A percentile compares a stretch with the other conserved stretches of the same genome.
phyloP scores from a whole-genome alignment of 1,140 invertebrate genomes.

The Drosophila subpulchrella region DNA sequence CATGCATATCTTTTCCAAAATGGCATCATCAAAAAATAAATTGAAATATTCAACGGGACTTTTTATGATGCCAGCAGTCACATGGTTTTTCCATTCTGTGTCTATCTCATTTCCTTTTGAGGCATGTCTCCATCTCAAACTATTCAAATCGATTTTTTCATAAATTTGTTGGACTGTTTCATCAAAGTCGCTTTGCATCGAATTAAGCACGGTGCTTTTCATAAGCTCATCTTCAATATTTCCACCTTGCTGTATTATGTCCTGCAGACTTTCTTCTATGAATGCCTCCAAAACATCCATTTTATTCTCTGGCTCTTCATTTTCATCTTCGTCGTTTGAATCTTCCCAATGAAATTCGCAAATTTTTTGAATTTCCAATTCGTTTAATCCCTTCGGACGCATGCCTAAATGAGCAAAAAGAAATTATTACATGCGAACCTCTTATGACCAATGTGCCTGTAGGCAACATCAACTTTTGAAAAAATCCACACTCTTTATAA shows the following conservation, averaged over 20 bases:
- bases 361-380: not conserved
- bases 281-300: not conserved
- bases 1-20: not conserved
- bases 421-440: too few relatives aligned
- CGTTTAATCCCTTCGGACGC: too few relatives aligned
- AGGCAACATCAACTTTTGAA: too few relatives aligned
- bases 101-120: too few relatives aligned
- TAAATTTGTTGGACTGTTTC: not conserved
- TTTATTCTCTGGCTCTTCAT: not conserved
- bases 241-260: not conserved
- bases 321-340: not conserved
- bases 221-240: not conserved
- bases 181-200: not conserved
- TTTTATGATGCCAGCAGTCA: not conserved
- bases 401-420: too few relatives aligned
- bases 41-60: not conserved
- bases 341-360: not conserved
- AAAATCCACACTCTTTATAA: too few relatives aligned
- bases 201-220: not conserved
- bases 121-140: too few relatives aligned
- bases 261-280: not conserved
- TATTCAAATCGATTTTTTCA: not conserved
- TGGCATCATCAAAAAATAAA: not conserved
- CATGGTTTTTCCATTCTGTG: not conserved
- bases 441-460: not conserved